Conservation (phyloP, 2,113 vertebrate species). For the Stegastes partitus region DNA sequence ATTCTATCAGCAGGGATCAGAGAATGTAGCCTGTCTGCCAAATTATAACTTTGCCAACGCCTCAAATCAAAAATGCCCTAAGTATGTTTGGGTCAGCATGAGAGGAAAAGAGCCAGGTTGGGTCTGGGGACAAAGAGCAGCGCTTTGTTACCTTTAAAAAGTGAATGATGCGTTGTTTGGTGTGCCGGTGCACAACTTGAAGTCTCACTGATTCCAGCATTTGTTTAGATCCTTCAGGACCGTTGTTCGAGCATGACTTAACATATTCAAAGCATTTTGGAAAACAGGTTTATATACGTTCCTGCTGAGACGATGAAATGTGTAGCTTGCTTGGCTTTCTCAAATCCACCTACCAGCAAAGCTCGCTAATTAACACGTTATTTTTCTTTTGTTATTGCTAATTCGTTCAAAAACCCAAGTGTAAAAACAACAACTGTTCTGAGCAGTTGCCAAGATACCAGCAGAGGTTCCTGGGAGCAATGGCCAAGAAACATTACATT, state of each 20-base stretch:
- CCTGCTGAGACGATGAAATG: not conserved
- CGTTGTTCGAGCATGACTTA: not conserved
- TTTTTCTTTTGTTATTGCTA: not conserved
- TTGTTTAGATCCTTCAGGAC: not conserved
- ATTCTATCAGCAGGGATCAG: conserved; percentile 66
- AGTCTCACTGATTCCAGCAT: not conserved
- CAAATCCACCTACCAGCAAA: not conserved
- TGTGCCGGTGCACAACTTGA: not conserved
- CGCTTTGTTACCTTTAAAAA: not conserved
- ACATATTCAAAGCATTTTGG: not conserved
- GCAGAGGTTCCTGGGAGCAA: not conserved
- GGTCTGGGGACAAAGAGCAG: conserved; percentile 2
- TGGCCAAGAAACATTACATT: too few species aligned
- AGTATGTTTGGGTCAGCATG: conserved; percentile 42
- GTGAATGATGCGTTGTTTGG: not conserved
- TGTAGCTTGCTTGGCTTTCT: not conserved
- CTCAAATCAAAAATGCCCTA: conserved; percentile 64
- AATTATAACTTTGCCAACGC: conserved; percentile 65
- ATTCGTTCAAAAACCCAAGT: not conserved
- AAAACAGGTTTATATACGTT: not conserved
- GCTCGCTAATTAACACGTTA: not conserved
- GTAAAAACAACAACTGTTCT: not conserved
- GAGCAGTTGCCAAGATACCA: not conserved
- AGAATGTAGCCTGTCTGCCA: conserved; percentile 73
- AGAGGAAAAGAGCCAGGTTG: conserved; percentile 10